phyloP scores from a whole-genome alignment of 2,113 vertebrate genomes.

The Procavia capensis region DNA sequence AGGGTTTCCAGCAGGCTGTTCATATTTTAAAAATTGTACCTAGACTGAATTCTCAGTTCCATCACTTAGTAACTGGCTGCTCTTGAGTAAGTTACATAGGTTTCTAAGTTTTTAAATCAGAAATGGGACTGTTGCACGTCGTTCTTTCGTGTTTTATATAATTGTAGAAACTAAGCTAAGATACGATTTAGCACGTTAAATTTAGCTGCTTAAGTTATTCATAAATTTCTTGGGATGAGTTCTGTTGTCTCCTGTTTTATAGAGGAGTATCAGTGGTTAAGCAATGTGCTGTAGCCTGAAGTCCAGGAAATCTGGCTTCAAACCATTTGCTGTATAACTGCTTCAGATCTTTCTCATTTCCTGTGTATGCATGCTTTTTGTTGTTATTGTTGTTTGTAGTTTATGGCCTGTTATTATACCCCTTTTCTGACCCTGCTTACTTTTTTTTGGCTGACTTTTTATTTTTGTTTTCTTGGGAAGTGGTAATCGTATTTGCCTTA shows the following conservation, averaged over 20 bases:
- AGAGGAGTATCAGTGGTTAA: neutral
- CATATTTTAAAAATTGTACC: neutral
- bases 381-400: constrained; percentile 10
- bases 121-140: neutral
- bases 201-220: neutral
- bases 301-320: neutral
- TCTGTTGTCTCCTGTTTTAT: constrained; percentile 14
- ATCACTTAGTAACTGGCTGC: neutral
- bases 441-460: constrained; percentile 35
- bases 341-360: neutral
- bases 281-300: neutral
- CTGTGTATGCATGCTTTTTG: constrained; percentile 27
- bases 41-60: neutral
- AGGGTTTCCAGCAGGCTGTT: no score
- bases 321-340: neutral
- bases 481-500: constrained; percentile 9
- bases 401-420: neutral
- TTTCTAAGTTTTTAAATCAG: constrained; percentile 6
- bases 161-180: constrained; percentile 27
- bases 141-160: neutral
- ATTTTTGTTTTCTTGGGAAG: constrained; percentile 34
- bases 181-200: constrained; percentile 10
- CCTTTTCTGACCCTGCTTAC: neutral
- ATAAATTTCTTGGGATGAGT: constrained; percentile 13
- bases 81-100: neutral